A percentile compares a stretch with the other conserved stretches of the same genome.
Conservation (phyloP, 2,888 invertebrate genomes). For the Hypomecis punctinalis region DNA sequence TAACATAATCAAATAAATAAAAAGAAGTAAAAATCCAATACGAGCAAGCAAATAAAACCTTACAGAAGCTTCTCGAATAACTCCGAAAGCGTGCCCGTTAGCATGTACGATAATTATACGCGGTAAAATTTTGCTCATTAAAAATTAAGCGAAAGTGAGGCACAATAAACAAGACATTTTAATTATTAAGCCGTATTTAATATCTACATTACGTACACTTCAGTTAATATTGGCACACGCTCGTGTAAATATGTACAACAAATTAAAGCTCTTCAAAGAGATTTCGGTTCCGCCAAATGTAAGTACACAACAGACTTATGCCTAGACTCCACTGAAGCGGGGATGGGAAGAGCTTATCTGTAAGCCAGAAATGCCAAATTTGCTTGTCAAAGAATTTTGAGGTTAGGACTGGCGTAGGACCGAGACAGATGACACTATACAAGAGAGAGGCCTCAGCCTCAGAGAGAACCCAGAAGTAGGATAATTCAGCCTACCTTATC, state of each 20-base stretch:
- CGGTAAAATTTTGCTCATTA: slow-evolving; percentile 18
- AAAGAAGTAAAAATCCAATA: too few species aligned
- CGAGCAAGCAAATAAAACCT: too few species aligned
- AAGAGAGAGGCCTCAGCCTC: too few species aligned
- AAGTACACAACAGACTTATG: slow-evolving; percentile 1
- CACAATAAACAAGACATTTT: slow-evolving; percentile 2
- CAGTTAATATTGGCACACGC: slow-evolving; percentile 21
- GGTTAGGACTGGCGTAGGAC: too few species aligned
- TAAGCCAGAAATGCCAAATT: too few species aligned
- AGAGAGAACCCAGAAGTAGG: too few species aligned
- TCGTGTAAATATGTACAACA: slow-evolving; percentile 19
- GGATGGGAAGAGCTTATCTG: too few species aligned
- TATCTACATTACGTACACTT: slow-evolving; percentile 11
- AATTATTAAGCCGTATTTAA: slow-evolving; percentile 3
- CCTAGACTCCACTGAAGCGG: too few species aligned
- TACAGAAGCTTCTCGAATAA: background rate
- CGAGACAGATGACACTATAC: too few species aligned
- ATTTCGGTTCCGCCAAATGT: slow-evolving; percentile 14
- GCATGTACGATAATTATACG: slow-evolving; percentile 14
- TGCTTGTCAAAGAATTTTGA: too few species aligned
- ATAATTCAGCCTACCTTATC: too few species aligned
- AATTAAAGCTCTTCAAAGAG: slow-evolving; percentile 22
- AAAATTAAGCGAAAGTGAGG: slow-evolving; percentile 23
- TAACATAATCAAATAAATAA: too few species aligned
- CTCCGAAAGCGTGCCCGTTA: slow-evolving; percentile 2